Conservation (phyloP, 2,888 invertebrate species). For the Leistus spinibarbis region DNA sequence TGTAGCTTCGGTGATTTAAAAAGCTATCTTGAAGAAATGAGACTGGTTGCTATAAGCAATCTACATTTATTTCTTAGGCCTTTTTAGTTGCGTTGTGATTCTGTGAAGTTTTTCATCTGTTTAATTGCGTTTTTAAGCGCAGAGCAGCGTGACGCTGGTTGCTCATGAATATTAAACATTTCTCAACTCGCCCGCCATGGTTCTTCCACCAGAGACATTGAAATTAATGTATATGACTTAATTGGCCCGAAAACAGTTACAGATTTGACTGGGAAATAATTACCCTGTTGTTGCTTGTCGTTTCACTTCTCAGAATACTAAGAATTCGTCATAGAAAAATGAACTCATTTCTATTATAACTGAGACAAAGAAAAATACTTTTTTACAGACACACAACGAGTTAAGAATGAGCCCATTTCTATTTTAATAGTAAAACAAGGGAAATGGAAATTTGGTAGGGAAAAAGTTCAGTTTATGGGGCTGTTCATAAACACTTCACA, state of each 20-base stretch:
- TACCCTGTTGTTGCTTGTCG: not conserved
- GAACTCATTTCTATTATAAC: not conserved
- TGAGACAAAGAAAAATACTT: too few relatives aligned
- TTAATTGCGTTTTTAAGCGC: slow-evolving; percentile 18
- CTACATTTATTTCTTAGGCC: not conserved
- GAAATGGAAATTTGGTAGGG: not conserved
- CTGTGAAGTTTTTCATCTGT: slow-evolving; percentile 12
- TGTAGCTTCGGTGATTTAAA: not conserved
- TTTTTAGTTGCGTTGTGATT: slow-evolving; percentile 5
- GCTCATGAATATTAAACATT: slow-evolving; percentile 23
- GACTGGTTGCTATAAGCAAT: not conserved
- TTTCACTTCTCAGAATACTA: not conserved
- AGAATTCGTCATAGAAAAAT: not conserved
- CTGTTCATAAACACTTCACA: not conserved
- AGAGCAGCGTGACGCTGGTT: slow-evolving; percentile 8
- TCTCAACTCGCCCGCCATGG: not conserved
- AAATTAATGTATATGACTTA: slow-evolving; percentile 32
- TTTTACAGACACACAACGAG: too few relatives aligned
- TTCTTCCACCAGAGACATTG: slow-evolving; percentile 5
- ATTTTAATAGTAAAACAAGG: too few relatives aligned
- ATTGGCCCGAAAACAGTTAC: slow-evolving; percentile 13
- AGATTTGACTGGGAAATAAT: slow-evolving; percentile 15
- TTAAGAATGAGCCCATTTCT: not conserved
- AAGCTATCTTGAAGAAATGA: not conserved
- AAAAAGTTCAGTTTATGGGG: not conserved